A percentile compares a stretch with the other conserved stretches of the same genome.
These are phyloP conservation scores for Aleadryas rufinucha DNA, from an alignment of 2,113 vertebrate genomes.

Conservation along the genomic window DNA sequence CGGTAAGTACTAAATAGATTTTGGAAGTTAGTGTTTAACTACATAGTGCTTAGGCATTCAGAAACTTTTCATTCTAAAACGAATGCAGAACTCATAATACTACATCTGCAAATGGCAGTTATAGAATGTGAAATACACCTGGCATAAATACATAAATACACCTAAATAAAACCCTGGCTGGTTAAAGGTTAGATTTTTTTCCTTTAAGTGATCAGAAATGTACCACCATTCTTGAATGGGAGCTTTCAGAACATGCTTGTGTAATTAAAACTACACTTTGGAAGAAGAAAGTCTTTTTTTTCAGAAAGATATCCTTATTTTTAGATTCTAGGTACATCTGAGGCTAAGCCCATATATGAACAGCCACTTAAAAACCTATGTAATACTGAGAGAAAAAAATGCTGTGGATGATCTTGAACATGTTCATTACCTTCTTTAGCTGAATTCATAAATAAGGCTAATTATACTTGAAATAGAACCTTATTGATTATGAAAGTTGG, in stretches of 20 bases:
- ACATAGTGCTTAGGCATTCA: neutral
- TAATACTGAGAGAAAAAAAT: neutral
- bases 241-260: neutral
- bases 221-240: neutral
- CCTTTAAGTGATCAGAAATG: neutral
- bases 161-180: neutral
- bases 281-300: neutral
- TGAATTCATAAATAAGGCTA: neutral
- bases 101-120: neutral
- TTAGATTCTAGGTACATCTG: neutral
- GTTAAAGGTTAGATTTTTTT: neutral
- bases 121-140: neutral
- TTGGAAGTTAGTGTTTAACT: neutral
- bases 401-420: neutral
- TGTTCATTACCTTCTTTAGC: neutral
- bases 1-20: constrained; percentile 75
- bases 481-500: neutral
- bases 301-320: neutral
- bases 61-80: neutral
- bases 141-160: too few relatives aligned
- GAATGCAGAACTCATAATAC: neutral
- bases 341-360: neutral
- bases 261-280: neutral
- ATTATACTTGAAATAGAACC: neutral
- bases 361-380: neutral